phyloP scores from a whole-genome alignment of 2,888 invertebrate species.

The Chelonus formosanus region DNA sequence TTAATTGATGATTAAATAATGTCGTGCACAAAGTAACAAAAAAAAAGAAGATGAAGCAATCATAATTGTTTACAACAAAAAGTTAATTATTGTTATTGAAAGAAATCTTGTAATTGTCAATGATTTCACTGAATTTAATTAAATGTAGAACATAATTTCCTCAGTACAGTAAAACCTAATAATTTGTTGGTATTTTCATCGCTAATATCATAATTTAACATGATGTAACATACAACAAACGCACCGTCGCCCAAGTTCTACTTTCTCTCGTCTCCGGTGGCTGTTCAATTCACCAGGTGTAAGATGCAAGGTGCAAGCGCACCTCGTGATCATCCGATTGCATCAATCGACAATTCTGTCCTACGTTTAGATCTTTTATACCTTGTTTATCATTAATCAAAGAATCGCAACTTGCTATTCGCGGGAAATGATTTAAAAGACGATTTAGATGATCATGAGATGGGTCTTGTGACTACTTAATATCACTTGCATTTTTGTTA shows the following conservation, averaged over 20 bases:
- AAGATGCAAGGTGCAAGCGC: not conserved
- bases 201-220: constrained; percentile 28
- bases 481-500: too few species aligned
- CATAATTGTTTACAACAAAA: too few species aligned
- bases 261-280: constrained; percentile 17
- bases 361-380: not conserved
- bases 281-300: not conserved
- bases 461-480: too few species aligned
- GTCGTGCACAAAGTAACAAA: too few species aligned
- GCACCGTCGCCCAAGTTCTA: constrained; percentile 14
- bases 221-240: constrained; percentile 27
- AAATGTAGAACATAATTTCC: constrained; percentile 1
- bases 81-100: too few species aligned
- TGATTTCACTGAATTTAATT: too few species aligned
- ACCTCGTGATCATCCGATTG: constrained; percentile 18
- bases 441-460: too few species aligned
- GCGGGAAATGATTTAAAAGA: too few species aligned
- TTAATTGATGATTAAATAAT: too few species aligned
- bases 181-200: constrained; percentile 25
- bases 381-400: not conserved
- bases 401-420: too few species aligned
- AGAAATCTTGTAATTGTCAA: too few species aligned
- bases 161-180: constrained; percentile 1
- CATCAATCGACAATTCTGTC: constrained; percentile 15
- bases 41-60: too few species aligned